Percentiles rank a stretch among this genome's conserved stretches.
Evolutionary conservation across 2,113 vertebrate species (phyloP).

Genomic region (Mesocricetus auratus): DNA sequence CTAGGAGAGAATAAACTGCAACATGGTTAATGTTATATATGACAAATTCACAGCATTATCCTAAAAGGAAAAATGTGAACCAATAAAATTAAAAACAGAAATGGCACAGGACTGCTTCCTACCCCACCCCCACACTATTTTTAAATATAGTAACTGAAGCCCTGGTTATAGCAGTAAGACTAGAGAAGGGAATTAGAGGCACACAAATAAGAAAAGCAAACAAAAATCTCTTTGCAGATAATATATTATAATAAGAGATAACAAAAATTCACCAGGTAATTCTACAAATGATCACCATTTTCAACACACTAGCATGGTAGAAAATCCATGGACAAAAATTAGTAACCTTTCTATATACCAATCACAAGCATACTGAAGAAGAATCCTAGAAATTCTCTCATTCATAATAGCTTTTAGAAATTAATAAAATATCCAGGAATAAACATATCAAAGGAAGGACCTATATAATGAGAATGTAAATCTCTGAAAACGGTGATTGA

Average conservation of each 20-base stretch:
- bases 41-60: not conserved
- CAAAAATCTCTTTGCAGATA: not conserved
- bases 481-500: not conserved
- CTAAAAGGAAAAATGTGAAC: not conserved
- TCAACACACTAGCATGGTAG: not conserved
- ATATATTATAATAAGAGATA: no score
- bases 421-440: not conserved
- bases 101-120: not conserved
- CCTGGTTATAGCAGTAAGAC: not conserved
- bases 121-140: accelerated
- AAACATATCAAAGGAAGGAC: not conserved
- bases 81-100: not conserved
- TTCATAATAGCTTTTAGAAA: not conserved
- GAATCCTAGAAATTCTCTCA: not conserved
- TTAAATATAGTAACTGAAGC: not conserved
- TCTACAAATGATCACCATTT: not conserved
- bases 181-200: not conserved
- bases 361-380: not conserved
- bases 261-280: not conserved
- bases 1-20: not conserved
- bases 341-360: not conserved
- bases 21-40: not conserved
- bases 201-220: not conserved
- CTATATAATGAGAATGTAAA: not conserved
- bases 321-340: not conserved